Conservation (phyloP, 2,888 invertebrate species). For the Ophion slaviceki region DNA sequence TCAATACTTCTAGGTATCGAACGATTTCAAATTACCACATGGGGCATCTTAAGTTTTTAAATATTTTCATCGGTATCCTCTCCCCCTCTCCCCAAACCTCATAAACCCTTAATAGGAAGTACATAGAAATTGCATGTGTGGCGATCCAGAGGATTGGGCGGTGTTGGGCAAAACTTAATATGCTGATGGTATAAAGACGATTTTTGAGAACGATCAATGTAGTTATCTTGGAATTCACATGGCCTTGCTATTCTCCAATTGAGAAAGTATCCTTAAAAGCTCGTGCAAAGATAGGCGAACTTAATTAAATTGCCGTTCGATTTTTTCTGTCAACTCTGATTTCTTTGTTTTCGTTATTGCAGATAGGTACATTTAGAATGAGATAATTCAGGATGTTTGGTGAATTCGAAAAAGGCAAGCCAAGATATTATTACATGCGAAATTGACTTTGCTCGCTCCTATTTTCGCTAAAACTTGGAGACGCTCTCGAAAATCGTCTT, state of each 20-base stretch:
- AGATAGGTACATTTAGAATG: neutral
- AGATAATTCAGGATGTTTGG: neutral
- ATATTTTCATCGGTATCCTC: conserved; percentile 11
- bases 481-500: conserved; percentile 60
- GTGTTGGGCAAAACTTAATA: conserved; percentile 77
- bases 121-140: conserved; percentile 80
- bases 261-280: neutral
- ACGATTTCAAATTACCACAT: conserved; percentile 29
- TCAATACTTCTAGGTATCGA: conserved; percentile 41
- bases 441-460: neutral
- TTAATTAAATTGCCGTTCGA: neutral
- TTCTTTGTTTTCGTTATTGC: neutral
- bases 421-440: conserved; percentile 14
- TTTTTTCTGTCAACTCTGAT: neutral
- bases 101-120: conserved; percentile 63
- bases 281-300: neutral
- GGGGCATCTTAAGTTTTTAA: conserved; percentile 25
- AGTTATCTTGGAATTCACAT: neutral
- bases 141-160: conserved; percentile 78
- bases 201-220: conserved; percentile 44
- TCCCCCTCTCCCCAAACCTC: conserved; percentile 43
- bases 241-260: neutral
- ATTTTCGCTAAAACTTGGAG: neutral
- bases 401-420: neutral
- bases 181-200: conserved; percentile 59